A percentile compares a stretch with the other conserved stretches of the same genome.
phyloP scores from a whole-genome alignment of 30 jellyfish, hydroid and myxozoan species.

The Sanderia malayensis region DNA sequence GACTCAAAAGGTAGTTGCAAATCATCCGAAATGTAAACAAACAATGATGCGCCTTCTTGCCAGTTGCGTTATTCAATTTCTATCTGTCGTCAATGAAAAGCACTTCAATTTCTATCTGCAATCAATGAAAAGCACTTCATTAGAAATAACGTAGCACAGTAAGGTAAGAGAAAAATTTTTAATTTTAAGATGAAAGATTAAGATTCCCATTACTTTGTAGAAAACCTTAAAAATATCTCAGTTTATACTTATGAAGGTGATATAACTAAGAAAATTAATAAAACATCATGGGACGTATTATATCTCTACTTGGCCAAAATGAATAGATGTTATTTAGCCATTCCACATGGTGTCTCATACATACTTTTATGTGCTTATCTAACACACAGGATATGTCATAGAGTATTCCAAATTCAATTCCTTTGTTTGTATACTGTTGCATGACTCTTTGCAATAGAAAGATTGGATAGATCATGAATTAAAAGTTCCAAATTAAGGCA shows the following conservation, averaged over 20 bases:
- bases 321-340: background rate
- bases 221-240: background rate
- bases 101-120: background rate
- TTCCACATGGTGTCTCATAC: background rate
- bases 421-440: background rate
- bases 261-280: background rate
- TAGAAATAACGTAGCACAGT: background rate
- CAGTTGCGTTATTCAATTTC: background rate
- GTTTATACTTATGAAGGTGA: background rate
- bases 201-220: background rate
- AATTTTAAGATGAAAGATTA: background rate
- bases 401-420: constrained; percentile 18
- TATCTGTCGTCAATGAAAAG: background rate
- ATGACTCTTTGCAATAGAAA: constrained; percentile 6
- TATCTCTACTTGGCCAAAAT: background rate
- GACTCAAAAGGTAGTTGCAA: background rate
- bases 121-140: background rate
- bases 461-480: constrained; percentile 1
- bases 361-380: constrained; percentile 31
- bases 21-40: background rate
- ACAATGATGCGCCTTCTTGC: background rate
- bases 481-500: background rate
- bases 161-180: background rate
- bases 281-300: background rate
- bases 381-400: constrained; percentile 41